These are phyloP conservation scores for Dicerorhinus sumatrensis DNA, from an alignment of 2,113 vertebrate genomes.

Conservation along the genomic window DNA sequence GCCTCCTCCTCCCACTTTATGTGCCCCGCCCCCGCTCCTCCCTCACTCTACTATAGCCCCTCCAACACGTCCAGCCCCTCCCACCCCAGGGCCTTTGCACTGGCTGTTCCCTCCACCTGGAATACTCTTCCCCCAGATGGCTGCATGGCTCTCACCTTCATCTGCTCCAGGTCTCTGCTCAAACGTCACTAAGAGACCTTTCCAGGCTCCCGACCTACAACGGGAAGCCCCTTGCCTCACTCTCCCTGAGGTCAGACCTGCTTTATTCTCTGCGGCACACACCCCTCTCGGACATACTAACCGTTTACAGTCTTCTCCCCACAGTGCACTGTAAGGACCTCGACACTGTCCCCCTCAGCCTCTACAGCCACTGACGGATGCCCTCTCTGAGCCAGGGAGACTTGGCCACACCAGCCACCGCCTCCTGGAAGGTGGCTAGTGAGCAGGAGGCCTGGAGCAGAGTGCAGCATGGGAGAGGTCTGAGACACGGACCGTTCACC, in stretches of 20 bases:
- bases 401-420: neutral
- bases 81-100: neutral
- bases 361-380: neutral
- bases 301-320: neutral
- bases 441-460: neutral
- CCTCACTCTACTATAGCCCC: neutral
- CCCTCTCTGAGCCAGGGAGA: neutral
- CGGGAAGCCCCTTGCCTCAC: rapidly evolving
- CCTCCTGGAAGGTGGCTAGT: neutral
- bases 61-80: neutral
- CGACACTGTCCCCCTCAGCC: neutral
- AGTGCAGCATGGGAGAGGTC: neutral
- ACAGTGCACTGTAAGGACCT: rapidly evolving
- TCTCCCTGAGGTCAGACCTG: neutral
- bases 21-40: neutral
- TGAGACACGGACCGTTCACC: neutral
- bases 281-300: neutral
- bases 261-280: rapidly evolving
- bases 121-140: neutral
- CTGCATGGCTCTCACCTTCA: neutral
- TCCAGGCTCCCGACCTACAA: neutral
- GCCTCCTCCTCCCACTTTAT: no score
- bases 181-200: neutral
- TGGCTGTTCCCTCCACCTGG: neutral
- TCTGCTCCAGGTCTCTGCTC: neutral